Evolutionary conservation across 2,797 vertebrate genomes (phyloP).

Genomic region (Hoplostethus mediterraneus): DNA sequence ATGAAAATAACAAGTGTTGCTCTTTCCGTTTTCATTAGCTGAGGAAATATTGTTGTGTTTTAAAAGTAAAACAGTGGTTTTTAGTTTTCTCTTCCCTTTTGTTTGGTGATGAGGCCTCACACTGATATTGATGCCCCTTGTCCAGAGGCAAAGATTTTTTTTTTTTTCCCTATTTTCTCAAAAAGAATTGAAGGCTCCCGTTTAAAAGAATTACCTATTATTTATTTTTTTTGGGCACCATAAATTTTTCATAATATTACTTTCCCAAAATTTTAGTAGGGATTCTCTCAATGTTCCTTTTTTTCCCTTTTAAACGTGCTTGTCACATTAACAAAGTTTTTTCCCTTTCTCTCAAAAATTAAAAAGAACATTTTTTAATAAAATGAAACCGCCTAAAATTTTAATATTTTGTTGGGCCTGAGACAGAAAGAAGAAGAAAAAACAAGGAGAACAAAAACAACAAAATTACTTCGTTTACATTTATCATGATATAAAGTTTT

Average conservation of each 20-base stretch:
- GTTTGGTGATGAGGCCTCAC: slow-evolving; percentile 67
- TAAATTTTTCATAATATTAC: slow-evolving; percentile 91
- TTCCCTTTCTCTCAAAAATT: slow-evolving; percentile 88
- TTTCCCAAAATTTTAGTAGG: slow-evolving; percentile 86
- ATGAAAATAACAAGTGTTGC: slow-evolving; percentile 76
- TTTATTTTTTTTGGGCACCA: slow-evolving; percentile 88
- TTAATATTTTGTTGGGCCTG: slow-evolving; percentile 83
- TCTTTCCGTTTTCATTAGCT: slow-evolving; percentile 80
- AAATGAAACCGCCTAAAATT: slow-evolving; percentile 82
- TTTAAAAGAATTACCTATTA: slow-evolving; percentile 87
- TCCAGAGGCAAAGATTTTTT: slow-evolving; percentile 73
- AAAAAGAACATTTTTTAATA: slow-evolving; percentile 88
- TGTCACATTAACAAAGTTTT: slow-evolving; percentile 89
- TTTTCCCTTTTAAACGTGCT: slow-evolving; percentile 84
- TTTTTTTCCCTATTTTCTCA: slow-evolving; percentile 64
- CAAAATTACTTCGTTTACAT: slow-evolving; percentile 75
- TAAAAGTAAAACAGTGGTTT: slow-evolving; percentile 79
- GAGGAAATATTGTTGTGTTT: slow-evolving; percentile 81
- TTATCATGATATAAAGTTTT: slow-evolving; percentile 68
- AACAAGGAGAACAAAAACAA: slow-evolving; percentile 75
- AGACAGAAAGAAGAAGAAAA: slow-evolving; percentile 75
- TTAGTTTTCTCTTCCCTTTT: slow-evolving; percentile 73
- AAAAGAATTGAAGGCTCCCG: slow-evolving; percentile 84
- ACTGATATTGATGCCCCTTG: slow-evolving; percentile 81
- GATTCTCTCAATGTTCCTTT: slow-evolving; percentile 82